A percentile compares a stretch with the other conserved stretches of the same genome.
These are phyloP conservation scores for Pempheris klunzingeri DNA, from an alignment of 2,797 vertebrate genomes.

Conservation along the genomic window DNA sequence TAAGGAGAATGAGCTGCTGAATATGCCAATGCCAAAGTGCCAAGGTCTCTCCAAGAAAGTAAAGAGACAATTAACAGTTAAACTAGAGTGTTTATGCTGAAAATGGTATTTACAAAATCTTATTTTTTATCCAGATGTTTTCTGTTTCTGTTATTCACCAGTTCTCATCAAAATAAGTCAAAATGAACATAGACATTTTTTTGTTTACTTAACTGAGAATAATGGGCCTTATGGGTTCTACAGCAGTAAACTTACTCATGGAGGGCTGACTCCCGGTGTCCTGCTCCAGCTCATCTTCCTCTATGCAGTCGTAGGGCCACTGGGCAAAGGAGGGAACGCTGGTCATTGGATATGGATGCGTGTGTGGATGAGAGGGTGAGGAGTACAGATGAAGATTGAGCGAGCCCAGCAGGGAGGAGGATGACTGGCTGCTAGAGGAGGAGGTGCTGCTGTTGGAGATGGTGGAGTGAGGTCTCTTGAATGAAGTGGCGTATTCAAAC, in stretches of 20 bases:
- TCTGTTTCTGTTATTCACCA: neutral
- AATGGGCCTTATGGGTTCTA: neutral
- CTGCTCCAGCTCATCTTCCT: constrained; percentile 89
- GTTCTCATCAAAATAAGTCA: neutral
- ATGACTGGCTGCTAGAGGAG: constrained; percentile 90
- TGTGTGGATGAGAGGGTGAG: constrained; percentile 75
- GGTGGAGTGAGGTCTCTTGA: constrained; percentile 90
- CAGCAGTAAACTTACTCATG: constrained; percentile 77
- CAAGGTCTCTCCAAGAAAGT: neutral
- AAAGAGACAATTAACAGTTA: neutral
- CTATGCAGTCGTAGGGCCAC: constrained; percentile 88
- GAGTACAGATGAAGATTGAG: constrained; percentile 86
- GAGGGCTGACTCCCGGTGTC: constrained; percentile 84
- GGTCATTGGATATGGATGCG: constrained; percentile 64
- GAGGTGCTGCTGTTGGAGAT: constrained; percentile 91
- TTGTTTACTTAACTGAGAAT: neutral
- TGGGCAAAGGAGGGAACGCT: constrained; percentile 79
- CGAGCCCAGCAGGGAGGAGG: constrained; percentile 87
- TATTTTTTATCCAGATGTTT: neutral
- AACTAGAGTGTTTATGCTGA: neutral
- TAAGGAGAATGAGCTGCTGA: neutral
- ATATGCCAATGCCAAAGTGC: neutral
- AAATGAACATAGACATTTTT: neutral
- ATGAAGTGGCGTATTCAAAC: constrained; percentile 81
- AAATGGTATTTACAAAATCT: neutral